phyloP scores from a whole-genome alignment of 2,113 vertebrate genomes.

The Apteryx owenii region DNA sequence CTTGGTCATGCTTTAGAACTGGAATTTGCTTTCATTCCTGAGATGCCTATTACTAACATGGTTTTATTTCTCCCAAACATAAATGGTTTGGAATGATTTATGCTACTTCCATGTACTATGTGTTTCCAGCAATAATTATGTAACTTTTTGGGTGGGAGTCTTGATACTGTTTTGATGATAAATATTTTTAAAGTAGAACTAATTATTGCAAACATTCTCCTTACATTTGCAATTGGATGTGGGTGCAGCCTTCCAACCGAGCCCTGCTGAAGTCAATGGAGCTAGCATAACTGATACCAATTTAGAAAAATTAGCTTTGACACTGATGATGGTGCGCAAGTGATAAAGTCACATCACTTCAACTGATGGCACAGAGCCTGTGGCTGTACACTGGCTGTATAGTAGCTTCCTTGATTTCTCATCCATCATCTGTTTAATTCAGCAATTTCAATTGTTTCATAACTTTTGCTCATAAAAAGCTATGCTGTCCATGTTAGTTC shows the following conservation, averaged over 20 bases:
- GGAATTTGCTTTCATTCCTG: constrained; percentile 3
- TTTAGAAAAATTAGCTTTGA: not conserved
- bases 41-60: not conserved
- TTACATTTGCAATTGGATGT: not conserved
- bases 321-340: not conserved
- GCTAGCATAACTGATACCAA: not conserved
- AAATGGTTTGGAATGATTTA: constrained; percentile 47
- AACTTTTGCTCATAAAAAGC: constrained; percentile 9
- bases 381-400: not conserved
- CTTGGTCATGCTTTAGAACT: constrained; percentile 9
- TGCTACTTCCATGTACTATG: constrained; percentile 26
- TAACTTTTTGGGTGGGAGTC: constrained; percentile 29
- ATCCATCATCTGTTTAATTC: constrained; percentile 42
- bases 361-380: not conserved
- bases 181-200: constrained; percentile 54
- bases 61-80: constrained; percentile 55
- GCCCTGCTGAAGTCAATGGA: not conserved
- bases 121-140: constrained; percentile 33
- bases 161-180: constrained; percentile 45
- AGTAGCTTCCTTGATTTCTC: constrained; percentile 41
- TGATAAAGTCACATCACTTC: not conserved
- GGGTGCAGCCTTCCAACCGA: not conserved
- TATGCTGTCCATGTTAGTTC: not conserved
- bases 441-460: not conserved
- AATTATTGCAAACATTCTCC: not conserved